Conservation (phyloP, 2,797 vertebrate species). For the Cygnus olor region DNA sequence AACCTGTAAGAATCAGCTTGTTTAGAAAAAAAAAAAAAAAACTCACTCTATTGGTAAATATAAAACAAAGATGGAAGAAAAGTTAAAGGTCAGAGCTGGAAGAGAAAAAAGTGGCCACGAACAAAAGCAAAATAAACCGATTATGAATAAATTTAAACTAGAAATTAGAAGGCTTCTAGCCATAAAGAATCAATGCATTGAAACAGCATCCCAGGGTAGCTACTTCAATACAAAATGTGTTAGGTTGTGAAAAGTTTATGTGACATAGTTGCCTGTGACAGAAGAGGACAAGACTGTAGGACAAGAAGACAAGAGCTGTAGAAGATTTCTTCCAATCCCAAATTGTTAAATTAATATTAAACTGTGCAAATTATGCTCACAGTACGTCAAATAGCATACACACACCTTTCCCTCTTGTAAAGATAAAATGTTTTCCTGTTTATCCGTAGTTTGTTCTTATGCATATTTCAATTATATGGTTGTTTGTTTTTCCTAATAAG, state of each 20-base stretch:
- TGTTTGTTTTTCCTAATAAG: background rate
- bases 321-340: background rate
- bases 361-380: background rate
- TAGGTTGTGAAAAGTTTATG: background rate
- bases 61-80: background rate
- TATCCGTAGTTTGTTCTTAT: background rate
- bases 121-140: background rate
- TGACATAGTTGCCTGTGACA: conserved; percentile 14
- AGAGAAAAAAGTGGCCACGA: background rate
- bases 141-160: background rate
- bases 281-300: background rate
- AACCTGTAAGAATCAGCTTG: background rate
- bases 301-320: background rate
- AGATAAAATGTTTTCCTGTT: background rate
- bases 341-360: background rate
- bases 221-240: background rate
- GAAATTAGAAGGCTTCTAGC: background rate
- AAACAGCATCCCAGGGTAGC: background rate
- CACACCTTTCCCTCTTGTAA: background rate
- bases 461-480: background rate
- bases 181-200: background rate
- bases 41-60: background rate
- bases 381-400: background rate
- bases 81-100: background rate
- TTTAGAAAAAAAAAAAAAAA: background rate